Evolutionary conservation across 2,113 vertebrate species (phyloP).

Genomic region (Glaucomys volans): DNA sequence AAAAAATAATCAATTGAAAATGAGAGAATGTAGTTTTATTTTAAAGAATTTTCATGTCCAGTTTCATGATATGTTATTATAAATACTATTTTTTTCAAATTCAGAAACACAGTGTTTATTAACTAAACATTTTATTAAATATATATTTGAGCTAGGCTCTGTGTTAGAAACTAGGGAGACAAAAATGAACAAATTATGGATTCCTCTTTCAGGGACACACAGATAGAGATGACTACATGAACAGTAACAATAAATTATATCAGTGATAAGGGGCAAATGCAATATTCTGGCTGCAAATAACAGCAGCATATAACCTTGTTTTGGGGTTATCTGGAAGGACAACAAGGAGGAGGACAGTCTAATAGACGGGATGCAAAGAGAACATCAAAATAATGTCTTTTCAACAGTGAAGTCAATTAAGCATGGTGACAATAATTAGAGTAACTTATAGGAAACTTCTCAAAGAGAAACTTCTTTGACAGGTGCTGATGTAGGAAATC

Average conservation of each 20-base stretch:
- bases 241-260: not conserved
- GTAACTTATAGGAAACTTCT: slow-evolving; percentile 27
- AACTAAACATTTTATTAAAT: not conserved
- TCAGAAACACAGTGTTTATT: not conserved
- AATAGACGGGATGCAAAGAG: not conserved
- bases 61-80: not conserved
- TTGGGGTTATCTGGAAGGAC: not conserved
- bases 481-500: slow-evolving; percentile 54
- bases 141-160: not conserved
- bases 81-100: not conserved
- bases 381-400: not conserved
- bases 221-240: not conserved
- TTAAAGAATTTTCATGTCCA: not conserved
- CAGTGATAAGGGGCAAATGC: not conserved
- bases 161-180: not conserved
- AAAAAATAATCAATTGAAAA: not conserved
- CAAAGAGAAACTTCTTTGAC: slow-evolving; percentile 50
- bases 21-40: not conserved
- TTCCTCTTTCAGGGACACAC: not conserved
- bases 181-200: not conserved
- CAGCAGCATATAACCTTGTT: not conserved
- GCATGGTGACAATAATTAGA: not conserved
- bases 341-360: not conserved
- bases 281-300: not conserved
- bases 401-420: slow-evolving; percentile 18